Conservation (phyloP, 2,797 vertebrate species). For the Lagorchestes hirsutus region DNA sequence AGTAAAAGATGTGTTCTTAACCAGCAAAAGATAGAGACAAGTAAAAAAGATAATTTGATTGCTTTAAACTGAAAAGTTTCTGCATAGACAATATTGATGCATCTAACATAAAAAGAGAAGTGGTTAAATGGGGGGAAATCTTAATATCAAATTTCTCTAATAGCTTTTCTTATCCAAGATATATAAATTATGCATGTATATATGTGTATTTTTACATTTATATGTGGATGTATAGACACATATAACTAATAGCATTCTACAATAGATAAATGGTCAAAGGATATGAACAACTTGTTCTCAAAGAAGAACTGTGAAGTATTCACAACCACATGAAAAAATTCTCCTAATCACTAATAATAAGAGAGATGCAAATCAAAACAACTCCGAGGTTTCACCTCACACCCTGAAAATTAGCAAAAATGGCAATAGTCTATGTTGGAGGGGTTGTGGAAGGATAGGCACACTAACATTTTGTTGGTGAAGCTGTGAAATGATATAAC, state of each 20-base stretch:
- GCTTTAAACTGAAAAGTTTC: background rate
- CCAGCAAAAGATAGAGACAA: background rate
- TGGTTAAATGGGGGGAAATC: background rate
- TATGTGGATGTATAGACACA: background rate
- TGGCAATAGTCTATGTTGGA: background rate
- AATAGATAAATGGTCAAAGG: background rate
- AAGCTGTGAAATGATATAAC: background rate
- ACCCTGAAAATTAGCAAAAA: background rate
- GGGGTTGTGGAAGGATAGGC: background rate
- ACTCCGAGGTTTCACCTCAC: background rate
- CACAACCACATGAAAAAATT: background rate
- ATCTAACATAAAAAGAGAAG: background rate
- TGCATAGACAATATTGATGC: background rate
- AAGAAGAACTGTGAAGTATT: background rate
- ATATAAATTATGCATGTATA: background rate
- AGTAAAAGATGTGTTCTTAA: background rate
- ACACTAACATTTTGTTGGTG: background rate
- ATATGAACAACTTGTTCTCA: background rate
- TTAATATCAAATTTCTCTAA: background rate
- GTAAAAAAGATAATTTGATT: background rate
- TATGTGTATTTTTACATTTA: too few relatives aligned
- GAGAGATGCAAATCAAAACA: background rate
- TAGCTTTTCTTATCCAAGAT: background rate
- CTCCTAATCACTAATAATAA: background rate
- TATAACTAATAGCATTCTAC: background rate